Conservation (phyloP, 1,140 invertebrate genomes). For the Drosophila melanogaster region Release_6_plus_ISO1_MT NT_037436.4:5691001-5691500, state of each 20-base stretch:
- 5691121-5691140: constrained; percentile 48
- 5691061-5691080: constrained; percentile 76
- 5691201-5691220: constrained; percentile 14
- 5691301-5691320: constrained; percentile 31
- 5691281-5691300: constrained; percentile 61
- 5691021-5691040: constrained; percentile 28
- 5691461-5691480: constrained; percentile 63
- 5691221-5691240: constrained; percentile 11
- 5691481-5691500: constrained; percentile 59
- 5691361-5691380: constrained; percentile 1
- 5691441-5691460: constrained; percentile 84
- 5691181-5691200: constrained; percentile 7
- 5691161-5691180: constrained; percentile 72
- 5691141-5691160: constrained; percentile 57
- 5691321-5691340: constrained; percentile 25
- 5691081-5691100: constrained; percentile 83
- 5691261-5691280: constrained; percentile 40
- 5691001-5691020: constrained; percentile 71
- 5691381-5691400: constrained; percentile 11
- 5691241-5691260: constrained; percentile 5
- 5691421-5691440: constrained; percentile 84
- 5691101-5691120: constrained; percentile 28
- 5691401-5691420: constrained; percentile 67
- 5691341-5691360: not conserved
- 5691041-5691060: constrained; percentile 52